Evolutionary conservation across 2,113 vertebrate species (phyloP).

Genomic region (Oryzias javanicus): DNA sequence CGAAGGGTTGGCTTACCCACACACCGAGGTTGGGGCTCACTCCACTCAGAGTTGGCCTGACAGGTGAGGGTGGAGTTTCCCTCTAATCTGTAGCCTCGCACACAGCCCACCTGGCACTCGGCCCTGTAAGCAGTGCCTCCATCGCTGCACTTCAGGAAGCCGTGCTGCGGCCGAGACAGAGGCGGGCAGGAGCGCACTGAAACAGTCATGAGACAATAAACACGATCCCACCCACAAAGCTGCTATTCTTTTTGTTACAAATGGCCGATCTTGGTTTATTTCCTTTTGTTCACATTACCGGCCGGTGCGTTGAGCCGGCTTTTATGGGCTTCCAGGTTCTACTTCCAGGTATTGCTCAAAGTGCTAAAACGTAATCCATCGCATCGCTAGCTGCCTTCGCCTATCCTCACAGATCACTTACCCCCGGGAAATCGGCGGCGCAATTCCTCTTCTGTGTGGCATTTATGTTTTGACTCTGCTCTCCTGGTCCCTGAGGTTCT

Average conservation of each 20-base stretch:
- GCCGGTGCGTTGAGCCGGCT: no score
- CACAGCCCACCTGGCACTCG: constrained; percentile 83
- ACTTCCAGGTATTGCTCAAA: constrained; percentile 2
- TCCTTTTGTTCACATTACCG: not conserved
- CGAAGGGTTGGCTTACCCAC: constrained; percentile 82
- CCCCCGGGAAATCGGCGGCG: no score
- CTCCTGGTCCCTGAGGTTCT: constrained; percentile 49
- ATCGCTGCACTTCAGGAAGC: constrained; percentile 83
- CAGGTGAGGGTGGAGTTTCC: constrained; percentile 85
- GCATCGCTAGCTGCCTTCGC: no score
- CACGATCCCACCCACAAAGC: not conserved
- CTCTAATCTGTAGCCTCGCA: constrained; percentile 85
- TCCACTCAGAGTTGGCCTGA: constrained; percentile 88
- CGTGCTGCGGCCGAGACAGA: constrained; percentile 78
- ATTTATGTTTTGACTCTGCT: constrained; percentile 20
- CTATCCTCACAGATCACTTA: constrained; percentile 46
- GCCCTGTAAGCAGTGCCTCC: constrained; percentile 78
- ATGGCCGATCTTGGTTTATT: not conserved
- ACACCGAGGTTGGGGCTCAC: constrained; percentile 86
- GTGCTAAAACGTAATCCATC: no score
- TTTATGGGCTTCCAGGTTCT: no score
- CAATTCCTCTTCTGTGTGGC: constrained; percentile 17
- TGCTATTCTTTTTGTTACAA: constrained; percentile 5
- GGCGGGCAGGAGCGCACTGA: constrained; percentile 87
- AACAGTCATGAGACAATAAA: constrained; percentile 4